Base-by-base conservation (phyloP, 2,797 vertebrate species). In the Sternarchorhynchus goeldii region DNA sequence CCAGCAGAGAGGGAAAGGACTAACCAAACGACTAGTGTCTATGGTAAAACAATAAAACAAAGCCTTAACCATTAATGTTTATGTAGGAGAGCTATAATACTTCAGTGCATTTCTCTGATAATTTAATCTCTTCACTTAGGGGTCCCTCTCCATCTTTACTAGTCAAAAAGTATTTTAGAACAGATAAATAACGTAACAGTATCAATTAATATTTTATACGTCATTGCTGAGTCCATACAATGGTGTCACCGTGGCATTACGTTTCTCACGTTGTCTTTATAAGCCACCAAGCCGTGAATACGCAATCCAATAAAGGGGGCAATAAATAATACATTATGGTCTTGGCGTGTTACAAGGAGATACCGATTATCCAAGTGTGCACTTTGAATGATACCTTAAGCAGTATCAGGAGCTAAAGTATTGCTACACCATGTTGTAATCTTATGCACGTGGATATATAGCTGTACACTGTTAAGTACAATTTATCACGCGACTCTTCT, bases 171-270 rank as follows among this genome's bases (percentile, higher is more conserved):
- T 55, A 39, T 83, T 79, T 82, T 76, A 75, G 62, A 76, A 55
- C 45, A 78, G 68, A 88, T 92, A 78, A 91, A 90, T 91, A 87
- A 90, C 72, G 88, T 73, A 91, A 85, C 53, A 78, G 71, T 55
- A 25, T 76, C 77, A 12, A 67, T 93, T 67, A 92, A 93, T 93
- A 91, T 92, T 92, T 86, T 56, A 92, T 86, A n/a, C 32, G 16
- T 81, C 59, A 78, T 73, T 73, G 84, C 87, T 87, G 85, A 56
- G 86, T 83, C 84, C 10, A 82, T 1, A 85, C 82, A 71, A 64
- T 58, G 67, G 78, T 83, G 79, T 79, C 81, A 90, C 82, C 84
- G 79, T 10, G 16, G 63, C 34, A 76, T 84, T 81, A 75, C 53
- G 53, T 82, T 86, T 64, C 76, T 55, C 56, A 83, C 72, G 41